Base-by-base conservation (phyloP, 1,140 invertebrate genomes). In the Littorina saxatilis region DNA sequence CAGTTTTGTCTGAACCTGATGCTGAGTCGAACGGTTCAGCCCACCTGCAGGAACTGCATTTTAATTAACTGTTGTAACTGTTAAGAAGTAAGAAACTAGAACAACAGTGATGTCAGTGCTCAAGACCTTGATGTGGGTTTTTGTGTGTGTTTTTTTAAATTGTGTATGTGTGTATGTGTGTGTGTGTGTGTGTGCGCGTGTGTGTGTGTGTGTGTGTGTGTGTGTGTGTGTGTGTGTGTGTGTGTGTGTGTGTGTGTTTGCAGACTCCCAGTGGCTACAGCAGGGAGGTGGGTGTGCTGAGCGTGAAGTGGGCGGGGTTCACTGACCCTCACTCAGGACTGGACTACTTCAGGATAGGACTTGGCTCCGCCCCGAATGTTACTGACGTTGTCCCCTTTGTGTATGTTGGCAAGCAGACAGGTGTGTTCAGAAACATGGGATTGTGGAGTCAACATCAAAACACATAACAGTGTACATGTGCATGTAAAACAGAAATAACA, bases 141-240 rank as follows among this genome's bases (percentile, higher is more conserved):
- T n/a, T n/a, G n/a, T n/a, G n/a, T n/a, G n/a, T n/a, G n/a, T n/a
- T n/a, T n/a, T n/a, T n/a, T n/a, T n/a, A n/a, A n/a, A n/a, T n/a
- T n/a, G n/a, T n/a, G n/a, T n/a, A n/a, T n/a, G n/a, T n/a, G n/a
- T n/a, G n/a, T n/a, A n/a, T n/a, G n/a, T n/a, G n/a, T n/a, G n/a
- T n/a, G 61, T 1, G 2, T 63, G 61, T 3, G 61, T 3, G 2
- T 63, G 61, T 27, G n/a, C 27, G 11, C 27, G 58, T 27, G n/a
- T 63, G 61, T 63, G 61, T 63, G 61, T 63, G 61, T 63, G 61
- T 63, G 61, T 63, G 61, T 63, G 61, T 63, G 61, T 63, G 61
- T 63, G 61, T 63, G 61, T 63, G 61, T 63, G 61, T 63, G 61
- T 63, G 61, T 63, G 61, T 63, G 61, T 63, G 61, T 63, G 61